Conservation (phyloP, 2,797 vertebrate genomes). For the Thaleichthys pacificus region DNA sequence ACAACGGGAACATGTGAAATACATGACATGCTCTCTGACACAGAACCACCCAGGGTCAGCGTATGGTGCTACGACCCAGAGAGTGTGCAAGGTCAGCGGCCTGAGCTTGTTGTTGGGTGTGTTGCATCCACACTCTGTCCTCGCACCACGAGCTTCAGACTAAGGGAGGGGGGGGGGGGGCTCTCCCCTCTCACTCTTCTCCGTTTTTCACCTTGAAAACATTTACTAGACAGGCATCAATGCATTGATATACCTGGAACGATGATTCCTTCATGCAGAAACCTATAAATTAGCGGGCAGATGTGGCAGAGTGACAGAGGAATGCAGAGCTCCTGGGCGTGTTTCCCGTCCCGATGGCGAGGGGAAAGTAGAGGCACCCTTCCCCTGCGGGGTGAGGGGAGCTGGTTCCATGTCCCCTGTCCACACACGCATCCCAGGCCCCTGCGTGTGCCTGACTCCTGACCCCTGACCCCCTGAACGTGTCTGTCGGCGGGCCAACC, state of each 20-base stretch:
- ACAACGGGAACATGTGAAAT: too few relatives aligned
- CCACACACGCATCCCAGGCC: constrained; percentile 36
- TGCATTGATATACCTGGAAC: constrained; percentile 50
- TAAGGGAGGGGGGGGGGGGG: neutral
- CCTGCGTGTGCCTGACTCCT: constrained; percentile 34
- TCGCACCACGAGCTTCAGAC: neutral
- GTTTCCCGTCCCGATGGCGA: constrained; percentile 17
- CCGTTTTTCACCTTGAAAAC: constrained; percentile 41
- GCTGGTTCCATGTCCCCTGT: constrained; percentile 17
- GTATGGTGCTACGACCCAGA: neutral
- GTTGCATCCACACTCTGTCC: neutral
- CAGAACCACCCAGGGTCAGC: too few relatives aligned
- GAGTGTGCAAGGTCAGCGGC: too few relatives aligned
- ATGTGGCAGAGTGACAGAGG: constrained; percentile 47
- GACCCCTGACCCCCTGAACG: constrained; percentile 68
- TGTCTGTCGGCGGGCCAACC: constrained; percentile 60
- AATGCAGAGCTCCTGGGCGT: constrained; percentile 40
- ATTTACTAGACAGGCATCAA: constrained; percentile 39
- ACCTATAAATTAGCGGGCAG: constrained; percentile 56
- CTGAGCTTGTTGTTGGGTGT: neutral
- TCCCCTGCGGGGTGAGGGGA: constrained; percentile 13
- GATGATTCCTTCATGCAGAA: constrained; percentile 33
- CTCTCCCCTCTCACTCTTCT: constrained; percentile 41
- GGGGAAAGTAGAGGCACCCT: constrained; percentile 16
- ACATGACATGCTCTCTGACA: too few relatives aligned